phyloP scores from a whole-genome alignment of 2,113 vertebrate species.

The Corythornis madagascariensis region DNA sequence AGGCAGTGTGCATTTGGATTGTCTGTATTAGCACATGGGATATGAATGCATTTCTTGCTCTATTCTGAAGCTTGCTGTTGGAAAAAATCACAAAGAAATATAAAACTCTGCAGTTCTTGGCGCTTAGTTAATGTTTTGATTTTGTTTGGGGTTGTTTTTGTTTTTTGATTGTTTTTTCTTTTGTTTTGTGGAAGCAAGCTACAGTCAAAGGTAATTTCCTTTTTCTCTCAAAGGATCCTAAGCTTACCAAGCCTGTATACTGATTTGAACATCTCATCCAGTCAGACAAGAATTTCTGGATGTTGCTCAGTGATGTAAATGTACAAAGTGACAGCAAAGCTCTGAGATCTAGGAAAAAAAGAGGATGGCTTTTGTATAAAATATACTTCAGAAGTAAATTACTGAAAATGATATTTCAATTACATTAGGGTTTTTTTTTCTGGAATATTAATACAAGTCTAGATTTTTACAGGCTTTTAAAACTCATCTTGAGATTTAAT shows the following conservation, averaged over 20 bases:
- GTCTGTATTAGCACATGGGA: background rate
- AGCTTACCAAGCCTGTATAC: background rate
- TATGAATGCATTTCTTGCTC: background rate
- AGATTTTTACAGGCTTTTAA: background rate
- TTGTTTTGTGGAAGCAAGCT: background rate
- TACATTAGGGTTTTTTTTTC: background rate
- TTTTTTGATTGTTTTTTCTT: too few relatives aligned
- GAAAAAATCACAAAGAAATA: background rate
- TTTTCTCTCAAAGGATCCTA: background rate
- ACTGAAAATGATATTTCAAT: background rate
- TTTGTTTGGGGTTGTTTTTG: too few relatives aligned
- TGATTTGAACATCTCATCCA: background rate
- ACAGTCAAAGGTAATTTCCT: background rate
- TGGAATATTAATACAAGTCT: background rate
- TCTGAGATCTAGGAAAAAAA: background rate
- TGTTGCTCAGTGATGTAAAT: background rate
- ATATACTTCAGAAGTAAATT: background rate
- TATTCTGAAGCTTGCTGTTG: background rate
- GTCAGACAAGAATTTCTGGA: background rate
- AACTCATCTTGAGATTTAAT: background rate
- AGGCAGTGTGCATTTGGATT: background rate
- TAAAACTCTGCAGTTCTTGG: background rate
- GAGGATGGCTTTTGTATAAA: background rate
- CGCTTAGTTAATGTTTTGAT: background rate
- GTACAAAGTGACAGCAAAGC: background rate